Evolutionary conservation across 2,797 vertebrate species (phyloP).

Genomic region (Benthosema pterotum): DNA sequence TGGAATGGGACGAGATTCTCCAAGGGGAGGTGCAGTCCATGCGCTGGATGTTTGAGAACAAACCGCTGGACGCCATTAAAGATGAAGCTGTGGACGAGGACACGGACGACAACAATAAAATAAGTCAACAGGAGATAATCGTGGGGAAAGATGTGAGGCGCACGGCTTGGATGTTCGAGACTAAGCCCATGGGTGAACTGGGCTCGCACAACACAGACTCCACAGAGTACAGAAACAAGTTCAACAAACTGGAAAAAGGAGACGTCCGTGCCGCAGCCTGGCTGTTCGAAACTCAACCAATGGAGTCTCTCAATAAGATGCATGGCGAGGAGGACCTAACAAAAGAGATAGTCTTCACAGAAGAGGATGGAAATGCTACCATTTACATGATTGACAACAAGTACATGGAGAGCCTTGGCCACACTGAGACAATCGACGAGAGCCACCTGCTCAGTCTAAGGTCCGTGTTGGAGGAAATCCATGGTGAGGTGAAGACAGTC

Average conservation of each 20-base stretch:
- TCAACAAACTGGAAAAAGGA: conserved; percentile 83
- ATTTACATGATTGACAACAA: conserved; percentile 89
- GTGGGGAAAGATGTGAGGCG: conserved; percentile 85
- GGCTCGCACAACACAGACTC: conserved; percentile 51
- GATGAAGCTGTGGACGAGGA: conserved; percentile 75
- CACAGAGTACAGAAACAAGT: conserved; percentile 74
- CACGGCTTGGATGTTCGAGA: conserved; percentile 91
- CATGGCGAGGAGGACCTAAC: conserved; percentile 78
- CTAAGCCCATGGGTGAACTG: conserved; percentile 79
- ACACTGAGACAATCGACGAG: conserved; percentile 86
- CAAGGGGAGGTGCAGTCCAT: conserved; percentile 88
- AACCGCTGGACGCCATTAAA: conserved; percentile 85
- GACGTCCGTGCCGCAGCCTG: conserved; percentile 80
- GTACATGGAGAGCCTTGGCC: conserved; percentile 80
- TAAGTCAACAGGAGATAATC: conserved; percentile 83
- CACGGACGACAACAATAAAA: conserved; percentile 63
- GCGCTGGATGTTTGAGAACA: conserved; percentile 90
- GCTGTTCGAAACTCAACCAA: conserved; percentile 88
- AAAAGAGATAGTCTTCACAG: conserved; percentile 64
- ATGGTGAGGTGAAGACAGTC: conserved; percentile 84
- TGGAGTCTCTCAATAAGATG: conserved; percentile 86
- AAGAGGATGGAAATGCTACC: conserved; percentile 84
- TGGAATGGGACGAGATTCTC: conserved; percentile 86
- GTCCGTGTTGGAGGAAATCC: conserved; percentile 88
- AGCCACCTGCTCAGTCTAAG: conserved; percentile 82